Conservation (phyloP, 1,140 invertebrate species). For the Achroia grisella region DNA sequence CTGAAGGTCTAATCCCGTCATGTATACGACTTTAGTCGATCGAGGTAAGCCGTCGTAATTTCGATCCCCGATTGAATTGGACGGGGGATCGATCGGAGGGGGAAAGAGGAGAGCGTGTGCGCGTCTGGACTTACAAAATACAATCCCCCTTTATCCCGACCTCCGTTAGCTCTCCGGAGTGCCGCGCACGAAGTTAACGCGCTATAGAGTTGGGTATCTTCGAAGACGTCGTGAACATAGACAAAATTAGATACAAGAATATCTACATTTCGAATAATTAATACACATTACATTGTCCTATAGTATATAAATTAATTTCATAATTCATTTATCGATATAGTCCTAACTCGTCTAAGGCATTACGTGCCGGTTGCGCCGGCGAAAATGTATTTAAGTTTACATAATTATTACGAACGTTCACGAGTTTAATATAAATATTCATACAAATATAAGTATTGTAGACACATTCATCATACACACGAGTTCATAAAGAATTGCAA, state of each 20-base stretch:
- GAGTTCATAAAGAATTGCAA: constrained; percentile 27
- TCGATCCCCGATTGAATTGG: no score
- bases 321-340: constrained; percentile 17
- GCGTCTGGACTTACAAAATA: no score
- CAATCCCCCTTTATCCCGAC: no score
- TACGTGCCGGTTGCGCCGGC: constrained; percentile 28
- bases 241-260: constrained; percentile 14
- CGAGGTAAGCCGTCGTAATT: no score
- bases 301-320: not conserved
- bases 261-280: constrained; percentile 11
- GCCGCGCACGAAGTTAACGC: no score
- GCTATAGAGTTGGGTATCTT: no score
- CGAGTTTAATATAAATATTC: constrained; percentile 38
- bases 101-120: no score
- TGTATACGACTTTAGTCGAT: no score
- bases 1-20: no score
- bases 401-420: constrained; percentile 14
- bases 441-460: constrained; percentile 45
- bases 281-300: constrained; percentile 10
- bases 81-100: no score
- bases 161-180: no score
- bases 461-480: constrained; percentile 31
- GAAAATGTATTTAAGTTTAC: constrained; percentile 22
- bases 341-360: constrained; percentile 53
- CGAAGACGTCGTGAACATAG: not conserved